Percentiles rank a stretch among this genome's conserved stretches.
These are phyloP conservation scores for Acomys russatus DNA, from an alignment of 2,797 vertebrate genomes.

Conservation along the genomic window DNA sequence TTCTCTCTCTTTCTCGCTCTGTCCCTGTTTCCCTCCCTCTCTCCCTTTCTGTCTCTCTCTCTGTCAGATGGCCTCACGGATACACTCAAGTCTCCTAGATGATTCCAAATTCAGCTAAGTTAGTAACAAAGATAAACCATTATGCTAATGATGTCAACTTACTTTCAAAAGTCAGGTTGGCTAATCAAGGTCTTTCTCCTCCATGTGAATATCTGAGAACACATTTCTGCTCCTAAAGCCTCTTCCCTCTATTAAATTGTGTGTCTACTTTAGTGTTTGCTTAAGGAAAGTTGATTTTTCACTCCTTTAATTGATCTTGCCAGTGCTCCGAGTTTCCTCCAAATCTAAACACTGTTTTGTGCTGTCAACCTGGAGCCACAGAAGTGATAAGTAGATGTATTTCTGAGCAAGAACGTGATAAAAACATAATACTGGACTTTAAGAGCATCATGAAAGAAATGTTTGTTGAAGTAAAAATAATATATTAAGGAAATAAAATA, in stretches of 20 bases:
- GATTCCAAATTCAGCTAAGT: background rate
- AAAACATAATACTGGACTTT: background rate
- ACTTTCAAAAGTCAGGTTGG: slow-evolving; percentile 3
- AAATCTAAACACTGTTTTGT: slow-evolving; percentile 35
- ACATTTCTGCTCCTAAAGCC: background rate
- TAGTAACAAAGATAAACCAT: background rate
- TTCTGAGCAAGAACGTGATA: slow-evolving; percentile 68
- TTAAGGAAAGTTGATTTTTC: slow-evolving; percentile 44
- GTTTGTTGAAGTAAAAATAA: slow-evolving; percentile 43
- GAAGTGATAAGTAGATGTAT: slow-evolving; percentile 37
- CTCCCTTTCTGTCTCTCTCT: background rate
- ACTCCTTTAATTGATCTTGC: slow-evolving; percentile 32
- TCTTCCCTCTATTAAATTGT: slow-evolving; percentile 4
- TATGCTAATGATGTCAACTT: background rate
- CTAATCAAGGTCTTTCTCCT: background rate
- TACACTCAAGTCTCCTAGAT: background rate
- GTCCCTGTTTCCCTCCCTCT: background rate
- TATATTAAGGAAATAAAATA: background rate
- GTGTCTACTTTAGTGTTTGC: background rate
- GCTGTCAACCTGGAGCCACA: slow-evolving; percentile 20
- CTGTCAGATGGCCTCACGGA: background rate
- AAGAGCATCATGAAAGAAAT: slow-evolving; percentile 66
- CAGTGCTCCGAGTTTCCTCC: slow-evolving; percentile 12
- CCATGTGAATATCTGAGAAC: background rate
- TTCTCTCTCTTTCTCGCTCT: background rate